Percentiles rank a stretch among this genome's conserved stretches.
phyloP scores from a whole-genome alignment of 2,888 invertebrate species.

The Nomada goodeniana region DNA sequence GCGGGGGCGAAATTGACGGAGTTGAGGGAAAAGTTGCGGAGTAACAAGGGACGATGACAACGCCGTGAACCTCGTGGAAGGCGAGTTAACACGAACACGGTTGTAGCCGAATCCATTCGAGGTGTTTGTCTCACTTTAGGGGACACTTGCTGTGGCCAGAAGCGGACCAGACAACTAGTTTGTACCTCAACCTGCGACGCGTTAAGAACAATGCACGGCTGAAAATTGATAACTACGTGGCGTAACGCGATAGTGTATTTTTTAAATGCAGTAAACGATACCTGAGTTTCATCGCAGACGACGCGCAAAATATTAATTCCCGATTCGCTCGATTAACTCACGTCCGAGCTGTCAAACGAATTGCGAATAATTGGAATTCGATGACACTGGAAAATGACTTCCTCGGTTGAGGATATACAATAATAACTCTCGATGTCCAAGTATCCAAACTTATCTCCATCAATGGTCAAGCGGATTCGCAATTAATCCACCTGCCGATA shows the following conservation, averaged over 20 bases:
- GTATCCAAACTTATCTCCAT: not conserved
- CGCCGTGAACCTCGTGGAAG: not conserved
- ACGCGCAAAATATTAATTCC: too few relatives aligned
- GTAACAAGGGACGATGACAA: constrained; percentile 10
- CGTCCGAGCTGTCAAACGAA: too few relatives aligned
- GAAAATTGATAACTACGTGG: constrained; percentile 6
- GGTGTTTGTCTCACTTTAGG: constrained; percentile 29
- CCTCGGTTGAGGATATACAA: too few relatives aligned
- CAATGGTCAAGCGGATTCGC: not conserved
- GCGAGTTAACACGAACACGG: constrained; percentile 28
- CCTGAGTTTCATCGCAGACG: too few relatives aligned
- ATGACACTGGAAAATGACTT: too few relatives aligned
- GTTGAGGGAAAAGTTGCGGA: constrained; percentile 28
- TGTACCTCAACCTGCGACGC: not conserved
- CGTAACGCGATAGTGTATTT: constrained; percentile 5
- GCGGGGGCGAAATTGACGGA: constrained; percentile 26
- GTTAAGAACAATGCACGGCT: constrained; percentile 8
- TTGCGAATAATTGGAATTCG: too few relatives aligned
- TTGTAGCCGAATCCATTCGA: not conserved
- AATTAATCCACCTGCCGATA: not conserved
- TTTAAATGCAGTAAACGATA: constrained; percentile 4
- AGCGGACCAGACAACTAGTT: not conserved
- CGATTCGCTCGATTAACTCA: too few relatives aligned
- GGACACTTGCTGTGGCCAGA: not conserved
- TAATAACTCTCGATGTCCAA: not conserved